phyloP scores from a whole-genome alignment of 2,888 invertebrate genomes.

The Drosophila testacea region DNA sequence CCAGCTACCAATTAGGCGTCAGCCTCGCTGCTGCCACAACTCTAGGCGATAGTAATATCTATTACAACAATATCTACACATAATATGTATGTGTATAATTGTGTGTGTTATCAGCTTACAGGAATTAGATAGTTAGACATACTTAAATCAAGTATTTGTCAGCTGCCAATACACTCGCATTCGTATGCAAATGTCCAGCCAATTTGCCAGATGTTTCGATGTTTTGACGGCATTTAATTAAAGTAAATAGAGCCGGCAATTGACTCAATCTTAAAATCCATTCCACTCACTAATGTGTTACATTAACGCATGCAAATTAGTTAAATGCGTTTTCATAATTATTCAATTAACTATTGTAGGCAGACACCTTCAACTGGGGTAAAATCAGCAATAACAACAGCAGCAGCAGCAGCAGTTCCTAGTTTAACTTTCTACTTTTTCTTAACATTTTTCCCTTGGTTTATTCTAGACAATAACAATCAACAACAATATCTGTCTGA shows the following conservation, averaged over 20 bases:
- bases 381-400: constrained; percentile 4
- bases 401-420: constrained; percentile 13
- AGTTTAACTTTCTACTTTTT: constrained; percentile 15
- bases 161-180: constrained; percentile 32
- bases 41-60: not conserved
- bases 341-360: constrained; percentile 28
- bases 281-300: constrained; percentile 39
- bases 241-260: constrained; percentile 37
- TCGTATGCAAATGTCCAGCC: constrained; percentile 45
- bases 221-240: constrained; percentile 56
- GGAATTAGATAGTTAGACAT: constrained; percentile 59
- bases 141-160: constrained; percentile 23
- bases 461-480: constrained; percentile 1
- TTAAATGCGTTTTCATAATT: constrained; percentile 52
- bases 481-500: not conserved
- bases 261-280: constrained; percentile 19
- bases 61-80: not conserved
- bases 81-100: not conserved
- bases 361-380: constrained; percentile 14
- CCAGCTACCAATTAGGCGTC: constrained; percentile 62
- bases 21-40: constrained; percentile 58
- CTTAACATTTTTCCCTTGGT: not conserved
- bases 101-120: constrained; percentile 63
- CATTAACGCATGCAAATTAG: constrained; percentile 64
- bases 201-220: constrained; percentile 61